phyloP scores from a whole-genome alignment of 64 coral and sea anemone genomes.

The Montipora cactus region DNA sequence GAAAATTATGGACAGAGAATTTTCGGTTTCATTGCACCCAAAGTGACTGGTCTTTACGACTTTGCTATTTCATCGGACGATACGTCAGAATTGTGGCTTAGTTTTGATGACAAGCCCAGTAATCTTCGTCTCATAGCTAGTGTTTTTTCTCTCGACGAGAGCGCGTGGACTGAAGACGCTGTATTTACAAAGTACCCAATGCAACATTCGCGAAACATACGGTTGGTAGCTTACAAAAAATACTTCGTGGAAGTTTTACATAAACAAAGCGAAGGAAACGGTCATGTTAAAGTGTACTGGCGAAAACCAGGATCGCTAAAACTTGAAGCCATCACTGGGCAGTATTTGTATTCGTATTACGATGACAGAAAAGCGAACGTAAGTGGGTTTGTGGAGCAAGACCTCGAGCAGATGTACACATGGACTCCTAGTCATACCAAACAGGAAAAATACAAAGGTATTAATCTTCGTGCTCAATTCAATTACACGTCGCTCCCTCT shows the following conservation, averaged over 20 bases:
- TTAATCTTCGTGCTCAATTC: not conserved
- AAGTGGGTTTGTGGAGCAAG: not conserved
- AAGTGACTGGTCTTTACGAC: slow-evolving; percentile 29
- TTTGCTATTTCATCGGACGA: slow-evolving; percentile 81
- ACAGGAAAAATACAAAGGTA: not conserved
- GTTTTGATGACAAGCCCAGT: slow-evolving; percentile 52
- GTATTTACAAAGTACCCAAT: slow-evolving; percentile 55
- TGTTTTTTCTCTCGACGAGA: slow-evolving; percentile 40
- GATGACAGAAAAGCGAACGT: slow-evolving; percentile 29
- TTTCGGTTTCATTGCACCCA: slow-evolving; percentile 77
- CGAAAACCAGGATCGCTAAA: not conserved
- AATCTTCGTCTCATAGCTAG: slow-evolving; percentile 71
- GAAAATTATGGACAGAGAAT: slow-evolving; percentile 36
- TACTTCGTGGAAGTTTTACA: slow-evolving; percentile 79
- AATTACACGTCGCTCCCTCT: not conserved
- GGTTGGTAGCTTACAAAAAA: slow-evolving; percentile 3
- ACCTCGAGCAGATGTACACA: not conserved
- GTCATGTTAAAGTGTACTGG: slow-evolving; percentile 62
- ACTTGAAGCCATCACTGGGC: slow-evolving; percentile 20
- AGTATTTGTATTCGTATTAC: slow-evolving; percentile 45
- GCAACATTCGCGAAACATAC: slow-evolving; percentile 59
- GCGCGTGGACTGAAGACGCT: slow-evolving; percentile 1
- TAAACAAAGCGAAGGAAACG: not conserved
- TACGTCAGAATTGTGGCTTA: slow-evolving; percentile 82
- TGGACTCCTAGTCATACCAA: slow-evolving; percentile 17